Conservation (phyloP, 2,113 vertebrate genomes). For the Lophura nycthemera region DNA sequence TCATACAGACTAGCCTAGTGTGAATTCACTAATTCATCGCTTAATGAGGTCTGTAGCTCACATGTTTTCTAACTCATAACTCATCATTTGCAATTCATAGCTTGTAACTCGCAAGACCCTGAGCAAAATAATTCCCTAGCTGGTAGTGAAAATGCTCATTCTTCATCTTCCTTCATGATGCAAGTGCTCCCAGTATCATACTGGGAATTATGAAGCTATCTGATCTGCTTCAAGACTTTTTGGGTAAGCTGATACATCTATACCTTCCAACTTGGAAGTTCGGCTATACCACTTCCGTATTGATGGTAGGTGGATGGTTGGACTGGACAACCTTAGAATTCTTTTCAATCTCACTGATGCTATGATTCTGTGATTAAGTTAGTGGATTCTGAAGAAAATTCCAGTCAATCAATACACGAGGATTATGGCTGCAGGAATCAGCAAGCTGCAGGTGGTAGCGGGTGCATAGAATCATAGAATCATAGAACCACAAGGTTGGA, state of each 20-base stretch:
- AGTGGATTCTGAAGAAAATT: neutral
- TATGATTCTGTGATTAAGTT: too few species aligned
- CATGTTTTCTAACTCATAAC: neutral
- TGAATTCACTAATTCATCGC: neutral
- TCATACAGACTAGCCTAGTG: neutral
- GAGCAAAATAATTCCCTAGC: neutral
- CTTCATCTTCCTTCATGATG: neutral
- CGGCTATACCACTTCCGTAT: neutral
- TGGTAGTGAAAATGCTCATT: neutral
- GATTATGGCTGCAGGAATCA: neutral
- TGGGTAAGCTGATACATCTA: neutral
- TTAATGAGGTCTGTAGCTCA: neutral
- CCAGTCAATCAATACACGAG: neutral
- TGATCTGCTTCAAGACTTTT: neutral
- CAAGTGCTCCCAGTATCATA: too few species aligned
- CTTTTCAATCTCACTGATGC: too few species aligned
- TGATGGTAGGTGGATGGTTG: too few species aligned
- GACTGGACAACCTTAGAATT: too few species aligned
- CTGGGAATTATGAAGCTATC: neutral
- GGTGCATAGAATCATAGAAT: neutral
- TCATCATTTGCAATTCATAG: neutral
- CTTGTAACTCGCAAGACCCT: neutral
- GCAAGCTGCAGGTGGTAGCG: neutral
- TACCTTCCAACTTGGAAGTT: neutral
- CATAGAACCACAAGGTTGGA: too few species aligned